phyloP scores from a whole-genome alignment of 2,797 vertebrate genomes.

The Alca torda region DNA sequence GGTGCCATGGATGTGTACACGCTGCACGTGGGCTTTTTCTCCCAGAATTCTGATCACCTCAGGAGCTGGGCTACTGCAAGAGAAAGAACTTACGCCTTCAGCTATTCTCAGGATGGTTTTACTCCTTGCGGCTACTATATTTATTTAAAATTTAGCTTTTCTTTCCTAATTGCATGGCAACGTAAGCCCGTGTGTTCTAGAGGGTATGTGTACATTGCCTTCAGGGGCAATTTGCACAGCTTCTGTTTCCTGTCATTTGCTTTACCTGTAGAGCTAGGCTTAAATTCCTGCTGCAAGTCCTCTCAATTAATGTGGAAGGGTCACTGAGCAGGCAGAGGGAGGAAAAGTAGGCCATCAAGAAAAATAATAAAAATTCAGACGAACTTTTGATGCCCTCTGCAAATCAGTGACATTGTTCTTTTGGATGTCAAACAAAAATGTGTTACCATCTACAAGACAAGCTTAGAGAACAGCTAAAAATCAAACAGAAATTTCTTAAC shows the following conservation, averaged over 20 bases:
- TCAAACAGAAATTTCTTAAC: neutral
- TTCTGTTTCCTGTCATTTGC: neutral
- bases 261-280: neutral
- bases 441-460: conserved; percentile 9
- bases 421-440: neutral
- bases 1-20: neutral
- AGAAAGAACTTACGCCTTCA: neutral
- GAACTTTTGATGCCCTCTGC: neutral
- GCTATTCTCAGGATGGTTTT: neutral
- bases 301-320: neutral
- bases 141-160: conserved; percentile 1
- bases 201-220: accelerated
- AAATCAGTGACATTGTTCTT: neutral
- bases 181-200: neutral
- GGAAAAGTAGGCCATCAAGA: neutral
- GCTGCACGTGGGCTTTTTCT: neutral
- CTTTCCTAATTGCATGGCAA: neutral
- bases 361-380: conserved; percentile 2
- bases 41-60: neutral
- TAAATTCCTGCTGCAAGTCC: neutral
- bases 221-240: neutral
- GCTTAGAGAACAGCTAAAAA: conserved; percentile 7
- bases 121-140: neutral
- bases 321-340: neutral
- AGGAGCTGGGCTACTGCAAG: neutral